Conservation (phyloP, 2,888 invertebrate species). For the Cenopis cana region DNA sequence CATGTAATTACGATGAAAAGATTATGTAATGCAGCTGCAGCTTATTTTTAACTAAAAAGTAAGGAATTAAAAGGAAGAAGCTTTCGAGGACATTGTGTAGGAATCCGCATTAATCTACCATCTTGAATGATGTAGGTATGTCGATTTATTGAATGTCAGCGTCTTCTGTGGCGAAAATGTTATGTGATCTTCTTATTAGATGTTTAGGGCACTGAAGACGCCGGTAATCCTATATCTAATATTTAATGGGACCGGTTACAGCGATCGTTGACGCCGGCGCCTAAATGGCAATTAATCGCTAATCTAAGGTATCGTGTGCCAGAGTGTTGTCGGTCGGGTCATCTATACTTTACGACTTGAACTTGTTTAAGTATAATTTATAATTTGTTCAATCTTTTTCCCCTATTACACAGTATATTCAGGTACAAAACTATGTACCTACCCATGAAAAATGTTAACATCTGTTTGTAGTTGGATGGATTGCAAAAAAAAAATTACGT, state of each 20-base stretch:
- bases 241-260: slow-evolving; percentile 19
- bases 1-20: too few relatives aligned
- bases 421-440: too few relatives aligned
- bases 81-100: too few relatives aligned
- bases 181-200: neutral
- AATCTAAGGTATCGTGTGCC: slow-evolving; percentile 18
- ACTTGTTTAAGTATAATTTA: too few relatives aligned
- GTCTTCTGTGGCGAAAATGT: neutral
- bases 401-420: too few relatives aligned
- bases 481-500: too few relatives aligned
- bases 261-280: slow-evolving; percentile 14
- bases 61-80: neutral
- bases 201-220: neutral
- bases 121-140: neutral
- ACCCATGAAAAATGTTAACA: too few relatives aligned
- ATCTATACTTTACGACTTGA: slow-evolving; percentile 8
- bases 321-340: neutral
- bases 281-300: slow-evolving; percentile 30
- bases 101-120: neutral
- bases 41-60: too few relatives aligned
- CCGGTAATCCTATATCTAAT: slow-evolving; percentile 12
- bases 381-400: too few relatives aligned
- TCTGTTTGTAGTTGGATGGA: too few relatives aligned
- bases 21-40: too few relatives aligned
- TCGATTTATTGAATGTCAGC: neutral